These are phyloP conservation scores for Trichonephila clavata DNA, from an alignment of 1,140 invertebrate genomes.

Conservation along the genomic window DNA sequence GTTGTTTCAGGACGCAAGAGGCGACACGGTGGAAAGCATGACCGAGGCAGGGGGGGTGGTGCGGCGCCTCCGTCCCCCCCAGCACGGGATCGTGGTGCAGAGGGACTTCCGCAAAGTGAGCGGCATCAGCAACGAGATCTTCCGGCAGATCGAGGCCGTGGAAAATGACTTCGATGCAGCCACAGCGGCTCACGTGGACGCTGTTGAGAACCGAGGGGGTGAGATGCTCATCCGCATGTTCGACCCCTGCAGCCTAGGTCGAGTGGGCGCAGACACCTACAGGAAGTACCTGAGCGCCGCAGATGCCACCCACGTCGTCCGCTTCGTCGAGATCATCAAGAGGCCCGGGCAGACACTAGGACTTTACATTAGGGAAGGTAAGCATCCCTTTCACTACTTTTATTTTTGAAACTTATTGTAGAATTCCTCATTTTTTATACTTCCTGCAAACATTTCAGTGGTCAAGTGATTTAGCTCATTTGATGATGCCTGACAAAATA, in stretches of 20 bases:
- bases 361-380: constrained; percentile 95
- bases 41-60: constrained; percentile 46
- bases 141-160: constrained; percentile 96
- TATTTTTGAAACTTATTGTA: too few relatives aligned
- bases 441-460: too few relatives aligned
- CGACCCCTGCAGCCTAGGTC: constrained; percentile 89
- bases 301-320: constrained; percentile 84
- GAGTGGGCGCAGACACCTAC: constrained; percentile 88
- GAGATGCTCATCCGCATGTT: constrained; percentile 97
- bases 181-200: constrained; percentile 90
- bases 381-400: background rate
- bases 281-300: constrained; percentile 75
- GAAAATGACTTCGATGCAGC: constrained; percentile 96
- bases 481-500: too few relatives aligned
- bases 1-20: constrained; percentile 48
- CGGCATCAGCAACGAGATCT: constrained; percentile 96
- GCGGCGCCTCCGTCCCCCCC: constrained; percentile 81
- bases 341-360: constrained; percentile 98
- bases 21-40: constrained; percentile 69
- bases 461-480: too few relatives aligned
- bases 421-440: too few relatives aligned
- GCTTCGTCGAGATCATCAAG: constrained; percentile 99
- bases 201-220: constrained; percentile 93
- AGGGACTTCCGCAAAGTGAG: constrained; percentile 96
- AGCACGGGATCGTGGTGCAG: constrained; percentile 91